Evolutionary conservation across 2,113 vertebrate genomes (phyloP), one percentile per base, ranked within the genome.

Genomic region (Cavia porcellus): DNA sequence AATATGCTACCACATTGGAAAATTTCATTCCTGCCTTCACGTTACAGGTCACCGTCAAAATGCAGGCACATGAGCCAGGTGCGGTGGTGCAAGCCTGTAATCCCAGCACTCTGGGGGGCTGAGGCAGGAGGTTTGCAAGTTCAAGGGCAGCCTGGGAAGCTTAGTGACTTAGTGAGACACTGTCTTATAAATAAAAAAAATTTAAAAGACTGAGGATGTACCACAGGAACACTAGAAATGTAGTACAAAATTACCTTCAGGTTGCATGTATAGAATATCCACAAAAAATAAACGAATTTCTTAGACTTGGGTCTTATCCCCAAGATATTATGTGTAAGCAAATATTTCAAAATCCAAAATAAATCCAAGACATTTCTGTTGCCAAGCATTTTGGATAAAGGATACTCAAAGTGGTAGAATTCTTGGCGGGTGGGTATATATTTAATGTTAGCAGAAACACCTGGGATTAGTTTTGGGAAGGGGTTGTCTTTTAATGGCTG

Each of bases 311-410:
- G 14, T 68, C 38, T 24, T 30, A 90, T 45, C 20, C 35, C 14
- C 0, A 64, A 66, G 55, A 13, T n/a, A 77, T 45, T 68, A 57
- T 17, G 28, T 38, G n/a, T 77, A 68, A 30, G 47, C 38, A 79
- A 95, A 68, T 47, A 85, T n/a, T 90, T 22, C 35, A 64, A 89
- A 83, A 42, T 45, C n/a, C 14, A 28, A 86, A 82, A 94, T 28
- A 90, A 77, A 77, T 28, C 5, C 19, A 74, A 75, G 64, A 59
- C 52, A 77, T 30, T 77, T 85, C 25, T 88, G 12, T 74, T 35
- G 45, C 30, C 70, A 24, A 57, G 25, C 57, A 90, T 66, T 91
- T 90, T 89, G 32, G 13, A 25, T 28, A 42, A 82, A 32, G 55
- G 66, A 50, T 15, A 59, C 28, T 83, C 52, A 83, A 12, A 45